A percentile compares a stretch with the other conserved stretches of the same genome.
Conservation (phyloP, 1,140 invertebrate species). For the Drosophila azteca region DNA sequence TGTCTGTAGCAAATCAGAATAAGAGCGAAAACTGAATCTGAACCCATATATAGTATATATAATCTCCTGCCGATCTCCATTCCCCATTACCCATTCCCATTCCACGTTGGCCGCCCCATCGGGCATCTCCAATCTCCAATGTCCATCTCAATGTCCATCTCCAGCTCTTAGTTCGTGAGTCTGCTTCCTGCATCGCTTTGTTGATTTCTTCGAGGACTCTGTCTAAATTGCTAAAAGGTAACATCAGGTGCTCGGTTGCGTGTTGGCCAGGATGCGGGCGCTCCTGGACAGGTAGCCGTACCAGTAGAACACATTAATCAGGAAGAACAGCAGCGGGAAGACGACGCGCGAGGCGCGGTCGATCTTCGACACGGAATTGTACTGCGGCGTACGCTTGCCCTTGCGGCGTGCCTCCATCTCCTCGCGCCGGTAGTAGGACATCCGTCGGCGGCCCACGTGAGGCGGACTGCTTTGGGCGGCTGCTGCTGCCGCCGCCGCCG, state of each 20-base stretch:
- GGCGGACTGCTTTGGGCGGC: slow-evolving; percentile 34
- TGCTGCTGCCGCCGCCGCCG: slow-evolving; percentile 40
- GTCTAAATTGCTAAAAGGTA: slow-evolving; percentile 84
- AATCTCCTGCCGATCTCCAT: slow-evolving; percentile 10
- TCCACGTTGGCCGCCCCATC: slow-evolving; percentile 1
- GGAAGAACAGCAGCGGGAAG: slow-evolving; percentile 90
- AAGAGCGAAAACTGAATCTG: slow-evolving; percentile 71
- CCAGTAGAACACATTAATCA: slow-evolving; percentile 93
- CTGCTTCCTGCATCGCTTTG: slow-evolving; percentile 55
- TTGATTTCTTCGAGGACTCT: slow-evolving; percentile 76
- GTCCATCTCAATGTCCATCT: slow-evolving; percentile 1
- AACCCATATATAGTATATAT: slow-evolving; percentile 31
- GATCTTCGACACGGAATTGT: slow-evolving; percentile 92
- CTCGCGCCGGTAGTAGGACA: slow-evolving; percentile 80
- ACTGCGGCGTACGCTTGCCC: slow-evolving; percentile 86
- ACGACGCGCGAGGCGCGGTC: slow-evolving; percentile 90
- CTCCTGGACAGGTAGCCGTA: slow-evolving; percentile 89
- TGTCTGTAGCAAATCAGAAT: slow-evolving; percentile 72
- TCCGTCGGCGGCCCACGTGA: slow-evolving; percentile 61
- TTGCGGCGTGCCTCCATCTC: slow-evolving; percentile 83
- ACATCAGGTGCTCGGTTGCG: slow-evolving; percentile 81
- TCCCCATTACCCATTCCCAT: background rate
- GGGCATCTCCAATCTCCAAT: slow-evolving; percentile 23
- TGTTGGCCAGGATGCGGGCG: slow-evolving; percentile 84
- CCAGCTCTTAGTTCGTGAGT: slow-evolving; percentile 25